A percentile compares a stretch with the other conserved stretches of the same genome.
Evolutionary conservation across 2,113 vertebrate genomes (phyloP).

Genomic region (Tylochromis polylepis): DNA sequence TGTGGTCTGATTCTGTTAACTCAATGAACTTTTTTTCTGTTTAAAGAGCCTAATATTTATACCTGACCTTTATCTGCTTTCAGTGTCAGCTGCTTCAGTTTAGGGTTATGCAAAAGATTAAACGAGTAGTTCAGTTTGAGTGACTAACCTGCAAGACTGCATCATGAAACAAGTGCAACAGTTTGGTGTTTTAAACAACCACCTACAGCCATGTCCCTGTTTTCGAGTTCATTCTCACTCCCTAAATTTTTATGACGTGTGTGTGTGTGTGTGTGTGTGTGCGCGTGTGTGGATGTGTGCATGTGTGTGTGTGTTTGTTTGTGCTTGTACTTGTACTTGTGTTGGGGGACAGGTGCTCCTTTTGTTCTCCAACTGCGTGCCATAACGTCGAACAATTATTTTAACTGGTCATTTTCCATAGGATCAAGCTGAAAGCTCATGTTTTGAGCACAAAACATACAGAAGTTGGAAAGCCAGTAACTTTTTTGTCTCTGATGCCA

Average conservation of each 20-base stretch:
- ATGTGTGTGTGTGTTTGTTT: too few species aligned
- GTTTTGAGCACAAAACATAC: background rate
- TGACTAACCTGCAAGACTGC: background rate
- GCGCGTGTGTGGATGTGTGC: background rate
- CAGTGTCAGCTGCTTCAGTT: background rate
- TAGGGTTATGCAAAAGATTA: background rate
- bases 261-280: background rate
- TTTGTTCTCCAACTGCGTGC: conserved; percentile 26
- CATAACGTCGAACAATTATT: background rate
- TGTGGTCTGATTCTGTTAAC: background rate
- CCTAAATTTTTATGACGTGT: background rate
- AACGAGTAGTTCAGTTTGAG: background rate
- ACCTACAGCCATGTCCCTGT: background rate
- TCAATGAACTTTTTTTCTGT: background rate
- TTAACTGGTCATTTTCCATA: conserved; percentile 21
- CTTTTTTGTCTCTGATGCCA: conserved; percentile 24
- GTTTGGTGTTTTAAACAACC: background rate
- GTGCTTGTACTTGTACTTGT: background rate
- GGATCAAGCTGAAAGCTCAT: conserved; percentile 23
- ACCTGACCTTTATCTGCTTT: background rate
- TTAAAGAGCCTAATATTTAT: background rate
- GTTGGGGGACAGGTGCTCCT: conserved; percentile 34
- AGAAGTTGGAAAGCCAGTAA: conserved; percentile 15
- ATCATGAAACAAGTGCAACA: background rate
- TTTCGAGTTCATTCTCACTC: background rate